Evolutionary conservation across 2,888 invertebrate genomes (phyloP).

Genomic region (Argyra leucocephala): DNA sequence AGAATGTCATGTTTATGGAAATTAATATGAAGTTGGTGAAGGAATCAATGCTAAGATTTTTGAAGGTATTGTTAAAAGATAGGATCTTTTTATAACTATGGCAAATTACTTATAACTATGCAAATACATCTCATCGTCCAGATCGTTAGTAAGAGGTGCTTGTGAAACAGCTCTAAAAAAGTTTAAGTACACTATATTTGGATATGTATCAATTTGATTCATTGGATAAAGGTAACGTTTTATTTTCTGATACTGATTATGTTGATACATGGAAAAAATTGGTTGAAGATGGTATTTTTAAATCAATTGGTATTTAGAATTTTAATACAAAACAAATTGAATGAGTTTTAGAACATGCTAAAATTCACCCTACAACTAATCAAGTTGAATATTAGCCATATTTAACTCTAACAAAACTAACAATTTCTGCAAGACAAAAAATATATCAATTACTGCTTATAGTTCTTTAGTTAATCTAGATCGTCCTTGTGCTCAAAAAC

Average conservation of each 20-base stretch:
- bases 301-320: slow-evolving; percentile 63
- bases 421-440: slow-evolving; percentile 58
- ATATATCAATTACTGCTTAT: slow-evolving; percentile 67
- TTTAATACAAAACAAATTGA: slow-evolving; percentile 67
- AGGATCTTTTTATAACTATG: too few relatives aligned
- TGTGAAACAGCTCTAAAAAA: too few relatives aligned
- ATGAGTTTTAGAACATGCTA: slow-evolving; percentile 52
- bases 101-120: too few relatives aligned
- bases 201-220: too few relatives aligned
- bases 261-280: slow-evolving; percentile 62
- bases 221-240: slow-evolving; percentile 51
- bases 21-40: too few relatives aligned
- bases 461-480: slow-evolving; percentile 79
- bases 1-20: too few relatives aligned
- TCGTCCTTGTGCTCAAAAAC: slow-evolving; percentile 71
- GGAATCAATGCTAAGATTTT: too few relatives aligned
- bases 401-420: slow-evolving; percentile 59
- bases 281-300: slow-evolving; percentile 55
- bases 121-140: too few relatives aligned
- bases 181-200: too few relatives aligned
- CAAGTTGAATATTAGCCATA: slow-evolving; percentile 74
- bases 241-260: slow-evolving; percentile 59
- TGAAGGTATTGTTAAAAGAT: too few relatives aligned
- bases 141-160: too few relatives aligned
- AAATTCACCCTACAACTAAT: slow-evolving; percentile 55